Evolutionary conservation across 1,140 invertebrate genomes (phyloP).

Genomic region (Drosophila quadrilineata): DNA sequence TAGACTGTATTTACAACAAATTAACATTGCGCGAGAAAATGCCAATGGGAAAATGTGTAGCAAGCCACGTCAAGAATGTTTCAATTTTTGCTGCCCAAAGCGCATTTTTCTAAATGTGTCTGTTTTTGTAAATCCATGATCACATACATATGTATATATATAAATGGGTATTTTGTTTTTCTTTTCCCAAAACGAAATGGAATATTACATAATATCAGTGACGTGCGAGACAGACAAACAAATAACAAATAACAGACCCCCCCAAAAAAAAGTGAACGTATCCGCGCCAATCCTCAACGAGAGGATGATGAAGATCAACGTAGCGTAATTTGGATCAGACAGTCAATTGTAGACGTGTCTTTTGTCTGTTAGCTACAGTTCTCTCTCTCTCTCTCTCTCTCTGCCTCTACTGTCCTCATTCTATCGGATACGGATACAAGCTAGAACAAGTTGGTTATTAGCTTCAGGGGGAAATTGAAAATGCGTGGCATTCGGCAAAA

Average conservation of each 20-base stretch:
- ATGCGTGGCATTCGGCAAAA: slow-evolving; percentile 44
- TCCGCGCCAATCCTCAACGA: slow-evolving; percentile 34
- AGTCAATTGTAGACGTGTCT: too few species aligned
- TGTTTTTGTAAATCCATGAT: too few species aligned
- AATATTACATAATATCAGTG: slow-evolving; percentile 66
- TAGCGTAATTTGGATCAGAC: too few species aligned
- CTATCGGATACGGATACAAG: slow-evolving; percentile 21
- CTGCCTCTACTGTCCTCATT: background rate
- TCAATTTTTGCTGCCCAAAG: slow-evolving; percentile 59
- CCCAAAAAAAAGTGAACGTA: slow-evolving; percentile 5
- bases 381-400: slow-evolving; percentile 15
- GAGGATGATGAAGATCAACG: too few species aligned
- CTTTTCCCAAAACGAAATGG: slow-evolving; percentile 41
- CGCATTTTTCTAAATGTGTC: too few species aligned
- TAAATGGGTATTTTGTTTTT: background rate
- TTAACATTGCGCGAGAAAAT: slow-evolving; percentile 15
- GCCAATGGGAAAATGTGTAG: slow-evolving; percentile 34
- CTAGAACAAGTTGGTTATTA: slow-evolving; percentile 70
- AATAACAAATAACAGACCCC: background rate
- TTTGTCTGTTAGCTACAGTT: too few species aligned
- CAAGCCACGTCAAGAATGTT: slow-evolving; percentile 39
- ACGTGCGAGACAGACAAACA: background rate
- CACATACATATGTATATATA: too few species aligned
- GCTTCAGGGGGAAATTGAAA: slow-evolving; percentile 55
- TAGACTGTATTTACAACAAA: slow-evolving; percentile 61